Evolutionary conservation across 2,888 invertebrate genomes (phyloP), one percentile per base, ranked within the genome.

Genomic region (Lottia scabra): DNA sequence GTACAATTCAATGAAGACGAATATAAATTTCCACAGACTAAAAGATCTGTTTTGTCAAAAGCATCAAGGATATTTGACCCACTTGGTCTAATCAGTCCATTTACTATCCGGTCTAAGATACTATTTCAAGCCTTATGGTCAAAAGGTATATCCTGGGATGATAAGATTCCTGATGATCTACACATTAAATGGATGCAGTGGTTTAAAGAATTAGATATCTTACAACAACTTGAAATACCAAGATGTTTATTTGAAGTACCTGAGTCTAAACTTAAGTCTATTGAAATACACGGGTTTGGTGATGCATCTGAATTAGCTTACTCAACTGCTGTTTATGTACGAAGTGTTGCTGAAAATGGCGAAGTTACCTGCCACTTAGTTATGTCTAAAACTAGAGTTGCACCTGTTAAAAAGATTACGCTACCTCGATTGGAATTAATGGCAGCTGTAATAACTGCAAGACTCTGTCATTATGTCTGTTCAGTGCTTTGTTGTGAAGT

Each of bases 251-350:
- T 23, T 6, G n/a, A 23, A 56, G 8, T 56, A 19, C 15, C 56
- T 1, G 19, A 56, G 6, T 56, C 56, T 56, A n/a, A 56, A n/a
- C n/a, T 56, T 56, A 15, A 56, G 19, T n/a, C n/a, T 19, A 56
- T 56, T 56, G 56, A 56, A 56, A 23, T 56, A 6, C 56, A 56
- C n/a, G 56, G 56, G n/a, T 56, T 56, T 56, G 56, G 56, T n/a
- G n/a, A 56, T 56, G 56, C 56, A 16, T 56, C 56, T 23, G 56
- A 56, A 23, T 8, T 19, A 1, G 56, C 56, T 6, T 56, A 56
- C 19, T n/a, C 56, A n/a, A 19, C 56, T 5, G n/a, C 19, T 5
- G 8, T 56, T 19, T 56, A 56, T 23, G n/a, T 56, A 0, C n/a
- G 56, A 16, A 56, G n/a, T 56, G 13, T 16, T 19, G n/a, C n/a